phyloP scores from a whole-genome alignment of 2,888 invertebrate genomes.

The Drosophila colorata region DNA sequence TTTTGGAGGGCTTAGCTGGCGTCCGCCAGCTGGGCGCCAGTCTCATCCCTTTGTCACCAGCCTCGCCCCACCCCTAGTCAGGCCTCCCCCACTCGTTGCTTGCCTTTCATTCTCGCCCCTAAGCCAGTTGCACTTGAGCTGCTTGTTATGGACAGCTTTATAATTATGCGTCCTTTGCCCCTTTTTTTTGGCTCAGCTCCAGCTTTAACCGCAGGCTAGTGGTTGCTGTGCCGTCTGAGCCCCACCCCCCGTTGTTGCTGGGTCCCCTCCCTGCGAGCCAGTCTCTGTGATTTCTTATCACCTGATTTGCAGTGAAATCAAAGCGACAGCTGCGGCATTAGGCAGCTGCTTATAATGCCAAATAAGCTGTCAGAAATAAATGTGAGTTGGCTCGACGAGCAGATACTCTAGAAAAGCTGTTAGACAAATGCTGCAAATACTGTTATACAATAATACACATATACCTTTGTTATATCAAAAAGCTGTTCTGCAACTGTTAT shows the following conservation, averaged over 20 bases:
- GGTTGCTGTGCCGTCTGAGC: conserved; percentile 27
- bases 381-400: background rate
- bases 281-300: conserved; percentile 41
- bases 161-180: conserved; percentile 53
- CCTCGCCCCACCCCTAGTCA: background rate
- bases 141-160: conserved; percentile 57
- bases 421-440: background rate
- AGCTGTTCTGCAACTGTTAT: too few relatives aligned
- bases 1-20: conserved; percentile 46
- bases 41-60: conserved; percentile 24
- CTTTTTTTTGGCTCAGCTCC: conserved; percentile 9
- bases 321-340: conserved; percentile 12
- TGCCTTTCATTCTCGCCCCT: background rate
- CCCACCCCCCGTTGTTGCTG: too few relatives aligned
- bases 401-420: background rate
- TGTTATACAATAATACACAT: too few relatives aligned
- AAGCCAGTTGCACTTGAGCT: conserved; percentile 57
- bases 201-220: conserved; percentile 37
- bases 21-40: conserved; percentile 73
- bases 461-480: too few relatives aligned
- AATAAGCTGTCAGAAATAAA: background rate
- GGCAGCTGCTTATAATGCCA: conserved; percentile 13
- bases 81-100: too few relatives aligned
- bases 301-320: conserved; percentile 40
- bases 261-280: background rate